These are phyloP conservation scores for Hiodon tergisus DNA, from an alignment of 2,113 vertebrate species.

Conservation along the genomic window DNA sequence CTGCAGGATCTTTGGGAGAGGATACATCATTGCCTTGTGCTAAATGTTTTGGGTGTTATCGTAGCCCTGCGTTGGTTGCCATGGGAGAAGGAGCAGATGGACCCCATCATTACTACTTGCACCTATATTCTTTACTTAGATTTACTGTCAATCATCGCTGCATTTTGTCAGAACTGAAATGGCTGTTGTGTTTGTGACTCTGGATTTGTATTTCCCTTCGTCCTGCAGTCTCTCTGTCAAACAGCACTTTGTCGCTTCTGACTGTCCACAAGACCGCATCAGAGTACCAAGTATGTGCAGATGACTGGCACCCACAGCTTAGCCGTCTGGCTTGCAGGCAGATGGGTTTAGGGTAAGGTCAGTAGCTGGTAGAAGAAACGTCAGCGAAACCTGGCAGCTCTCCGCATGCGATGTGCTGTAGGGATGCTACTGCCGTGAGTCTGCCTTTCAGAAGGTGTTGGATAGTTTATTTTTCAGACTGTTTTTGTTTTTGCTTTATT, in stretches of 20 bases:
- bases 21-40: too few relatives aligned
- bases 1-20: too few relatives aligned
- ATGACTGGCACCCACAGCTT: constrained; percentile 78
- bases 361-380: constrained; percentile 63
- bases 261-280: constrained; percentile 71
- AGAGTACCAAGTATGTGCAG: constrained; percentile 80
- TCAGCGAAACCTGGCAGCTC: constrained; percentile 5
- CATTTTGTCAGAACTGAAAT: not conserved
- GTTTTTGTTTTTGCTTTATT: too few relatives aligned
- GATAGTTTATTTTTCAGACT: too few relatives aligned
- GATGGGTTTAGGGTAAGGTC: constrained; percentile 95
- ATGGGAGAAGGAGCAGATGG: too few relatives aligned
- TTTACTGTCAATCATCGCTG: not conserved
- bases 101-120: too few relatives aligned
- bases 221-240: constrained; percentile 73
- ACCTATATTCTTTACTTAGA: not conserved
- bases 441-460: not conserved
- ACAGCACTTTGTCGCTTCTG: constrained; percentile 62
- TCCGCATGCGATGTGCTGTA: not conserved
- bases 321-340: constrained; percentile 84
- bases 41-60: too few relatives aligned
- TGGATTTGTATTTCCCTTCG: constrained; percentile 1
- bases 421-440: not conserved
- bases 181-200: not conserved
- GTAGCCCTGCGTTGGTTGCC: too few relatives aligned